These are phyloP conservation scores for Chymomyza fuscimana DNA, from an alignment of 2,888 invertebrate genomes.

Conservation along the genomic window DNA sequence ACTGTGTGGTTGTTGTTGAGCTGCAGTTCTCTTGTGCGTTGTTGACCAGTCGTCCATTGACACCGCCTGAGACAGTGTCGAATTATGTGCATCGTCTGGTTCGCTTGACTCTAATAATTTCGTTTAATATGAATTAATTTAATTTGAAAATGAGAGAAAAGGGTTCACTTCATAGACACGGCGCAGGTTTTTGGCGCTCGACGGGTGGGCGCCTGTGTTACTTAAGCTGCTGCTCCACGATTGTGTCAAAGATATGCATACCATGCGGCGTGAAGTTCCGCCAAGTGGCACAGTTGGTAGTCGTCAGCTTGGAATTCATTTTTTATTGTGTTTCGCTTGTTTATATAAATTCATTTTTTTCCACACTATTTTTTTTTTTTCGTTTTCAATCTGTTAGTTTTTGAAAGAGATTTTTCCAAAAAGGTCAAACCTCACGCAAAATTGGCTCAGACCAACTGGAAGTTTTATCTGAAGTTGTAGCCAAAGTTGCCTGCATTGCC, in stretches of 20 bases:
- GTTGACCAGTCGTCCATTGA: constrained; percentile 18
- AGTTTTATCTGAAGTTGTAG: background rate
- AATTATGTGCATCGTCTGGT: constrained; percentile 9
- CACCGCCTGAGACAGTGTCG: constrained; percentile 24
- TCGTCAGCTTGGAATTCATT: constrained; percentile 28
- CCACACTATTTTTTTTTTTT: constrained; percentile 24
- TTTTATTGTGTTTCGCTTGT: constrained; percentile 6
- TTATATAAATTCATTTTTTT: constrained; percentile 35
- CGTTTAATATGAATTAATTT: constrained; percentile 72
- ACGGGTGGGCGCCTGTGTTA: constrained; percentile 67
- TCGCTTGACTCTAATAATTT: constrained; percentile 66
- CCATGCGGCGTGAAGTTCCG: constrained; percentile 72
- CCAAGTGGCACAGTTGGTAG: constrained; percentile 70
- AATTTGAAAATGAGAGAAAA: constrained; percentile 60
- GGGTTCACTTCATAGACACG: constrained; percentile 62
- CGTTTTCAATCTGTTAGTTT: background rate
- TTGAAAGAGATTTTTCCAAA: constrained; percentile 30
- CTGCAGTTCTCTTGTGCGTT: background rate
- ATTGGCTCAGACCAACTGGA: constrained; percentile 51
- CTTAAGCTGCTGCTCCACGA: constrained; percentile 26
- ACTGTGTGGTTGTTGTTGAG: background rate
- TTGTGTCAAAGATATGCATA: constrained; percentile 74
- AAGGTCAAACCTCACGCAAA: constrained; percentile 68
- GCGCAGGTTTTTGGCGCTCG: constrained; percentile 38
- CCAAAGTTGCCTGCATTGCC: constrained; percentile 16